Percentiles rank a stretch among this genome's conserved stretches.
Evolutionary conservation across 2,113 vertebrate species (phyloP).

Genomic region (Bettongia penicillata): DNA sequence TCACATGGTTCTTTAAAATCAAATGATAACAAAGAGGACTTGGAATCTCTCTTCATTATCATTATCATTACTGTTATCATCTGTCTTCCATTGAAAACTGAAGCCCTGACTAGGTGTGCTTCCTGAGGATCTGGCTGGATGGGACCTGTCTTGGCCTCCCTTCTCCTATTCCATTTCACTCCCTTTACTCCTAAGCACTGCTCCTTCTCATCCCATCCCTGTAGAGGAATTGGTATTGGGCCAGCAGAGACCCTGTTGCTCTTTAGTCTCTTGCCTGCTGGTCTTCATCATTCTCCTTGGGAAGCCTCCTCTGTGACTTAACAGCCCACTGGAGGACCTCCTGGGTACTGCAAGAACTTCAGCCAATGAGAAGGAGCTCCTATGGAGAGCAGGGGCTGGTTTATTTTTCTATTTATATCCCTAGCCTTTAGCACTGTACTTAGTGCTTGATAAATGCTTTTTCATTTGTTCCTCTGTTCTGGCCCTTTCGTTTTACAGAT

Average conservation of each 20-base stretch:
- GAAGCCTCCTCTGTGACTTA: background rate
- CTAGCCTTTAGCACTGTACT: background rate
- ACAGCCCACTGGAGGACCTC: background rate
- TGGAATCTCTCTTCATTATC: background rate
- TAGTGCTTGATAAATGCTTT: background rate
- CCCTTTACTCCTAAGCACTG: background rate
- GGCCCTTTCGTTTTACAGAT: background rate
- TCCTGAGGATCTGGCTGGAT: background rate
- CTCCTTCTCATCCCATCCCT: background rate
- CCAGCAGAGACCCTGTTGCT: accelerated
- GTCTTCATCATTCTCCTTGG: background rate
- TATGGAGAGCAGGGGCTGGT: background rate
- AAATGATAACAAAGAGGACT: background rate
- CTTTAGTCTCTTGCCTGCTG: background rate
- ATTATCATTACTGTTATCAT: background rate
- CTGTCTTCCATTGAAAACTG: background rate
- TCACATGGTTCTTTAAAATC: background rate
- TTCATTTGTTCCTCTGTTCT: background rate
- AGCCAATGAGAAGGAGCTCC: background rate
- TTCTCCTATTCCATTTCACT: background rate
- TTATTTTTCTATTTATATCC: background rate
- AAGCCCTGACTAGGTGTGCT: background rate
- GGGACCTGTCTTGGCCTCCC: background rate
- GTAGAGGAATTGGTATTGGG: background rate
- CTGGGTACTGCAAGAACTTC: background rate